phyloP scores from a whole-genome alignment of 2,888 invertebrate genomes.

The Tanytarsus gracilentus region DNA sequence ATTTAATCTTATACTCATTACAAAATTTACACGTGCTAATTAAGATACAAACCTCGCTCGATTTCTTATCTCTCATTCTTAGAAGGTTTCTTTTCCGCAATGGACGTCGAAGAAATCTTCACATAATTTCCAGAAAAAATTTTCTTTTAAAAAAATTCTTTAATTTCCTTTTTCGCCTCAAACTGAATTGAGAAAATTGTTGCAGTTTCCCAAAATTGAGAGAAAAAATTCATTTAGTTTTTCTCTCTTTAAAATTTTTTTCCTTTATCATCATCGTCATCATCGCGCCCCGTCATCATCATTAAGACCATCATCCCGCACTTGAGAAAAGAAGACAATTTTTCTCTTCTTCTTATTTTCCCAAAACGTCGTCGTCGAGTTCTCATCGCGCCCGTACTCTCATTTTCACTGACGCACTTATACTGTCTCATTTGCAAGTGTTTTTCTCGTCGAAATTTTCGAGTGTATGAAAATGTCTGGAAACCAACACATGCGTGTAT shows the following conservation, averaged over 20 bases:
- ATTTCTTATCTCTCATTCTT: too few relatives aligned
- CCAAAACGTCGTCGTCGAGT: background rate
- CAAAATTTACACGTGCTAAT: too few relatives aligned
- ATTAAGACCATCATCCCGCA: too few relatives aligned
- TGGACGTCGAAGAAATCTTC: background rate
- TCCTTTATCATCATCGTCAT: background rate
- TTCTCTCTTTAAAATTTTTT: too few relatives aligned
- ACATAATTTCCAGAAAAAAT: background rate
- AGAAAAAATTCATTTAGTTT: too few relatives aligned
- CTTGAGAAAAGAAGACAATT: constrained; percentile 3
- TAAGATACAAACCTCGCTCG: too few relatives aligned
- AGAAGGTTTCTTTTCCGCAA: too few relatives aligned
- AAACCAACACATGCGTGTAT: constrained; percentile 7
- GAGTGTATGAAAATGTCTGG: constrained; percentile 16
- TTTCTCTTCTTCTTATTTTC: constrained; percentile 7
- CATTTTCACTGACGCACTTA: constrained; percentile 7
- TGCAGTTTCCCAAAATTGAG: background rate
- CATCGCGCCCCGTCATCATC: too few relatives aligned
- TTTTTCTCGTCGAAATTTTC: background rate
- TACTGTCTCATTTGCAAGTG: background rate
- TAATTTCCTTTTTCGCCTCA: constrained; percentile 3
- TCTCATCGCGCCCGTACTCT: constrained; percentile 11
- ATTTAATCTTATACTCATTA: too few relatives aligned
- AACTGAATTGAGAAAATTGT: too few relatives aligned
- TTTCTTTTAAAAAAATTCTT: background rate